Conservation (phyloP, 2,888 invertebrate genomes). For the Meiosimyza decipiens region DNA sequence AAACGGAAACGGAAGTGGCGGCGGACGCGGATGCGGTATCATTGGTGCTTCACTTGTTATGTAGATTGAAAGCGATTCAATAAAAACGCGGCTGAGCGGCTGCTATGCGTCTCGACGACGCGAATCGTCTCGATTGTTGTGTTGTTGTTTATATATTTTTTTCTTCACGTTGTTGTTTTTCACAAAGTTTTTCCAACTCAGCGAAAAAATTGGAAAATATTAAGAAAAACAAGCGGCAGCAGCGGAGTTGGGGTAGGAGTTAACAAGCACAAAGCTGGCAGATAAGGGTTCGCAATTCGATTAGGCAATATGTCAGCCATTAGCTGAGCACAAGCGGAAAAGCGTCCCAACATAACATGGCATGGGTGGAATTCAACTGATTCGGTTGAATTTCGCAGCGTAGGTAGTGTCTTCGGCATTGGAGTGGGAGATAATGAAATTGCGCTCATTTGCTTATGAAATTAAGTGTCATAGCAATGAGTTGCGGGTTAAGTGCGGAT, state of each 20-base stretch:
- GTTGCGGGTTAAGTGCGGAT: neutral
- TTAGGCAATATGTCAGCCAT: constrained; percentile 33
- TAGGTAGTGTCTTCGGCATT: neutral
- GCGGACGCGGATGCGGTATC: constrained; percentile 18
- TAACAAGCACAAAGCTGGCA: constrained; percentile 5
- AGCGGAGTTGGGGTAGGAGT: neutral
- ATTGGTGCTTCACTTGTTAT: constrained; percentile 5
- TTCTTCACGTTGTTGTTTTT: constrained; percentile 1
- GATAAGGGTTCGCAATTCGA: constrained; percentile 29
- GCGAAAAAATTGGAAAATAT: constrained; percentile 7
- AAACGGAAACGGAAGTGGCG: constrained; percentile 23
- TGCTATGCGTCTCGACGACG: neutral
- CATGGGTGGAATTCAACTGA: neutral
- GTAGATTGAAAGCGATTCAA: constrained; percentile 13
- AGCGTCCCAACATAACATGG: neutral
- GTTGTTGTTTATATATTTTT: constrained; percentile 6
- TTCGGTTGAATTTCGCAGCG: neutral
- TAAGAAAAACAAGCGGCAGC: constrained; percentile 8
- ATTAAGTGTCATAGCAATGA: constrained; percentile 15
- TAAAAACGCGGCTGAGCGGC: constrained; percentile 1
- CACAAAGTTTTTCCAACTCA: constrained; percentile 20
- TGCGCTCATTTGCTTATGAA: constrained; percentile 26
- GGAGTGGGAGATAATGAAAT: constrained; percentile 13
- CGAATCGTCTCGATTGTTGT: neutral
- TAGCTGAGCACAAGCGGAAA: constrained; percentile 25